These are phyloP conservation scores for Asobara japonica DNA, from an alignment of 1,140 invertebrate genomes.

Conservation along the genomic window DNA sequence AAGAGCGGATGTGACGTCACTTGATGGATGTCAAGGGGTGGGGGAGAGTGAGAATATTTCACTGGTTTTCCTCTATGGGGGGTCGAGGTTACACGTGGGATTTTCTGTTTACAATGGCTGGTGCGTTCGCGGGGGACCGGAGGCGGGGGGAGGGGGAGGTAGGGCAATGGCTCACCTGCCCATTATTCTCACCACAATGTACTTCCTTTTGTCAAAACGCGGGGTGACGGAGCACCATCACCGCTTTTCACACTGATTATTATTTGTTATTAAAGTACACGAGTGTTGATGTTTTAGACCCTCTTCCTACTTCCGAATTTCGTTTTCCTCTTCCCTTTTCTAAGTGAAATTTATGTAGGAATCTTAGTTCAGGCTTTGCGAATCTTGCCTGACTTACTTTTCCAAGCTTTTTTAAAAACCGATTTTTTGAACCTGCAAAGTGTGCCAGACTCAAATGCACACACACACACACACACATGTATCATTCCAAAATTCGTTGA, in stretches of 20 bases:
- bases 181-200: slow-evolving; percentile 57
- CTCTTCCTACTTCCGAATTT: background rate
- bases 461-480: too few species aligned
- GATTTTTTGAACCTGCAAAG: too few species aligned
- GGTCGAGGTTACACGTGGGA: slow-evolving; percentile 7
- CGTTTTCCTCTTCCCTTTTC: background rate
- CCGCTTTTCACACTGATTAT: slow-evolving; percentile 20
- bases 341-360: background rate
- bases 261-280: slow-evolving; percentile 33
- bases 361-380: too few species aligned
- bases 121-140: background rate
- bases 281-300: background rate
- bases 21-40: slow-evolving; percentile 13
- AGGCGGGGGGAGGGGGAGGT: background rate
- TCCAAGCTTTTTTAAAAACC: too few species aligned
- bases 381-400: too few species aligned
- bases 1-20: slow-evolving; percentile 56
- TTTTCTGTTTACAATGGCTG: background rate
- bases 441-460: too few species aligned
- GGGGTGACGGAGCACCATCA: background rate
- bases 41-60: background rate
- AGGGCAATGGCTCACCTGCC: slow-evolving; percentile 42
- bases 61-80: background rate
- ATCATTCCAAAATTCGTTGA: too few species aligned
- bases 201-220: slow-evolving; percentile 54